Percentiles rank a stretch among this genome's conserved stretches.
Evolutionary conservation across 1,140 invertebrate genomes (phyloP).

Genomic region (Maniola jurtina): DNA sequence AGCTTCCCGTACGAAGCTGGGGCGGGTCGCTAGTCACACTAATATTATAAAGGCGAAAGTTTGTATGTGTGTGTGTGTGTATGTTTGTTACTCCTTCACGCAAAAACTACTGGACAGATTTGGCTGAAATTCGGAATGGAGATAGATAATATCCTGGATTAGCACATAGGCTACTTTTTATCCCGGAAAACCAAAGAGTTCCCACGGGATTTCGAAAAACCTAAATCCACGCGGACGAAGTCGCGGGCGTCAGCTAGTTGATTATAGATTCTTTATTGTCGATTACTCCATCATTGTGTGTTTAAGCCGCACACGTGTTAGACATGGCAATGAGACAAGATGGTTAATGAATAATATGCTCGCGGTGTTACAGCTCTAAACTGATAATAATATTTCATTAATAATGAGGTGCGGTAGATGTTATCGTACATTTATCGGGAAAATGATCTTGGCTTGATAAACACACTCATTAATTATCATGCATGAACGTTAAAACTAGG

Average conservation of each 20-base stretch:
- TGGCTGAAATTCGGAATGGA: no score
- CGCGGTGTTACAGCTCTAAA: constrained; percentile 11
- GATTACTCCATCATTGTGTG: constrained; percentile 14
- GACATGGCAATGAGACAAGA: constrained; percentile 28
- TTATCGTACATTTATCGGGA: constrained; percentile 11
- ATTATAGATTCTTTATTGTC: neutral
- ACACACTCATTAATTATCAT: constrained; percentile 1
- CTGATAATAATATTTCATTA: constrained; percentile 26
- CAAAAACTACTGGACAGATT: no score
- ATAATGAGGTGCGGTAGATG: constrained; percentile 24
- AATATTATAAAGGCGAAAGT: no score
- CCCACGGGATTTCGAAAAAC: no score
- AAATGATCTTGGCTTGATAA: constrained; percentile 11
- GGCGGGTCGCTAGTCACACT: no score
- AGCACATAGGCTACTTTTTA: no score
- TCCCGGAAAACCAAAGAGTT: no score
- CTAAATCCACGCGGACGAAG: no score
- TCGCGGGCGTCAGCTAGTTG: neutral
- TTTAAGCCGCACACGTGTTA: constrained; percentile 25
- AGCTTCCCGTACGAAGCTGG: no score
- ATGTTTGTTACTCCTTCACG: no score
- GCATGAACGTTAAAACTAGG: neutral
- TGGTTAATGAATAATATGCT: constrained; percentile 20
- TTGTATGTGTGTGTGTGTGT: no score
- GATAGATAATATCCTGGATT: no score